Percentiles rank a stretch among this genome's conserved stretches.
These are phyloP conservation scores for Dicaeum eximium DNA, from an alignment of 2,113 vertebrate species.

Conservation along the genomic window DNA sequence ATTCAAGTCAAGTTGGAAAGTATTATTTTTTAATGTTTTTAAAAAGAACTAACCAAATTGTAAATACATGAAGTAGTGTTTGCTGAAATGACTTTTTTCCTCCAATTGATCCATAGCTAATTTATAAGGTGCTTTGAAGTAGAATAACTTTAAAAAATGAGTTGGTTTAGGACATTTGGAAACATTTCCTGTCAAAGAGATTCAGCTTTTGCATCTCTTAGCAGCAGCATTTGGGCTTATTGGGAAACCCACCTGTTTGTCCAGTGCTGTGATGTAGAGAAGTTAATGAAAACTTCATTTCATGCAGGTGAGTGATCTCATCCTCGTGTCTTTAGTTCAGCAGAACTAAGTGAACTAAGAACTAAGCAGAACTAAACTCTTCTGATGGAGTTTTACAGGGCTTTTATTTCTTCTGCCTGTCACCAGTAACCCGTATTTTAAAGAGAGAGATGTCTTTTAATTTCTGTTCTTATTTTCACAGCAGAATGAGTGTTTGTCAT, in stretches of 20 bases:
- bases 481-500: neutral
- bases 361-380: neutral
- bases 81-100: neutral
- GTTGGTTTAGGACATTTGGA: neutral
- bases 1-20: neutral
- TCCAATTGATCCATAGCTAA: neutral
- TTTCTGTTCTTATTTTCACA: neutral
- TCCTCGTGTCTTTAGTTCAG: neutral
- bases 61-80: neutral
- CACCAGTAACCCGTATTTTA: neutral
- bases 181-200: neutral
- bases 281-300: neutral
- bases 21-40: neutral
- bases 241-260: neutral
- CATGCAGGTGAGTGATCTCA: neutral
- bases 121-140: neutral
- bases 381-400: neutral
- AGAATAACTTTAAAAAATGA: conserved; percentile 6
- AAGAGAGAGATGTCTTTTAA: neutral
- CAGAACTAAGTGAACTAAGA: neutral
- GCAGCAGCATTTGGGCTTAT: neutral
- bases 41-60: neutral
- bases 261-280: neutral
- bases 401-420: neutral
- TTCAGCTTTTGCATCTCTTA: neutral